Evolutionary conservation across 2,113 vertebrate species (phyloP), one percentile per base, ranked within the genome.

Genomic region (Anguilla rostrata): DNA sequence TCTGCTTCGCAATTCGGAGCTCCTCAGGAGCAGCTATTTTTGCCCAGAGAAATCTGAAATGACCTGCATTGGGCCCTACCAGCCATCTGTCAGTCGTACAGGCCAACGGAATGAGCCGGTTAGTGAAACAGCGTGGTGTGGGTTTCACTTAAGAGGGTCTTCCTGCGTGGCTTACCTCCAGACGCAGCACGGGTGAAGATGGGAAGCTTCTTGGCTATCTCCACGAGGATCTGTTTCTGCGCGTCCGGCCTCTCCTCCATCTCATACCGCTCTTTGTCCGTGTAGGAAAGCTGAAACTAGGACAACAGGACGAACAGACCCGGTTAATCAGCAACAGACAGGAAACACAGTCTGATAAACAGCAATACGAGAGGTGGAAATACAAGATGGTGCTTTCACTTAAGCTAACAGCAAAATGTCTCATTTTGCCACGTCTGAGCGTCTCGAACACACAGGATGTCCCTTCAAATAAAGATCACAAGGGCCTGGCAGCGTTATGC

Each of bases 231-330:
- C 90, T 99, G 97, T 90, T 97, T 97, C 95, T 99, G 98, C 80
- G 94, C 96, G 85, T 99, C 98, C 0, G 97, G 97, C 84, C 97
- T 93, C 87, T 99, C 98, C 88, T 99, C 98, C 88, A 93, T 96
- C 90, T 99, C 98, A 11, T 98, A 99, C 56, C 97, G 94, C 41
- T 99, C 97, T 87, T 99, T 98, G 93, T 99, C 98, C 4, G 95
- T 94, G 63, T 97, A 98, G 5, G 98, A 98, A 90, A 99, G 95
- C 87, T 97, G 97, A 91, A 98, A 99, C 98, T 99, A 85, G 18
- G 92, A 83, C 82, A 71, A 94, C 49, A 91, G 86, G 71, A 29
- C 85, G 88, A 0, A 18, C 82, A 78, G 11, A 18, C 46, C 9
- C 81, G 8, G 29, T 60, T n/a, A 79, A 53, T 43, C 2, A 15